These are phyloP conservation scores for Tyrophagus putrescentiae DNA, from an alignment of 1,140 invertebrate genomes.

Conservation along the genomic window DNA sequence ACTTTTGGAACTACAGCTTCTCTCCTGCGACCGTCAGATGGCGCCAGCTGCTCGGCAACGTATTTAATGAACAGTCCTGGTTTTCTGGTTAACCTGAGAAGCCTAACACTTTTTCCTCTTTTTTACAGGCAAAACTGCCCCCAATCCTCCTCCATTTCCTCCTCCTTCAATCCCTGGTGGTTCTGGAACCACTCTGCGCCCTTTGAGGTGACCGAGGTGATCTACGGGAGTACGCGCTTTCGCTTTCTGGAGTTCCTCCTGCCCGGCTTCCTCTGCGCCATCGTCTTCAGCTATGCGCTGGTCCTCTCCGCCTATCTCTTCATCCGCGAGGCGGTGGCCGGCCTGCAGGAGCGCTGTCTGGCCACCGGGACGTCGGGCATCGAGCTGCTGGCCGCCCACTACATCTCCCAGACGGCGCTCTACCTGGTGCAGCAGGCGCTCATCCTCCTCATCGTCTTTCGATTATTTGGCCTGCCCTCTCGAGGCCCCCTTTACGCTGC, in stretches of 20 bases:
- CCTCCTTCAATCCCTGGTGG: too few relatives aligned
- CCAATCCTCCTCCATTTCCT: too few relatives aligned
- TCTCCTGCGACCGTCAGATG: too few relatives aligned
- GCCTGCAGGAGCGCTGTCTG: constrained; percentile 67
- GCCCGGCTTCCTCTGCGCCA: constrained; percentile 78
- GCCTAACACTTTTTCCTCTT: too few relatives aligned
- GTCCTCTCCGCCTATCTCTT: constrained; percentile 76
- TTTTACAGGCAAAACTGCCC: too few relatives aligned
- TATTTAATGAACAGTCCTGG: too few relatives aligned
- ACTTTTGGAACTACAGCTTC: too few relatives aligned
- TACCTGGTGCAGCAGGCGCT: constrained; percentile 78
- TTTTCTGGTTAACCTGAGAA: too few relatives aligned
- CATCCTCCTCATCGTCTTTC: constrained; percentile 64
- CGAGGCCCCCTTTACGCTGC: constrained; percentile 58
- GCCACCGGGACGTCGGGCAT: constrained; percentile 70
- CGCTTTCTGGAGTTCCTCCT: constrained; percentile 56
- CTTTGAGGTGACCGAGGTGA: too few relatives aligned
- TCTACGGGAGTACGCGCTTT: not conserved
- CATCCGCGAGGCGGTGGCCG: constrained; percentile 76
- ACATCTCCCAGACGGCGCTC: constrained; percentile 77
- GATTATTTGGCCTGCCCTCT: constrained; percentile 60
- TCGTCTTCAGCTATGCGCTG: constrained; percentile 88
- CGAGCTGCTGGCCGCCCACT: constrained; percentile 77
- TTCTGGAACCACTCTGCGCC: too few relatives aligned
- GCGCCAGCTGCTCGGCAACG: too few relatives aligned